Conservation (phyloP, 2,888 invertebrate species). For the Drosophila meridiana region DNA sequence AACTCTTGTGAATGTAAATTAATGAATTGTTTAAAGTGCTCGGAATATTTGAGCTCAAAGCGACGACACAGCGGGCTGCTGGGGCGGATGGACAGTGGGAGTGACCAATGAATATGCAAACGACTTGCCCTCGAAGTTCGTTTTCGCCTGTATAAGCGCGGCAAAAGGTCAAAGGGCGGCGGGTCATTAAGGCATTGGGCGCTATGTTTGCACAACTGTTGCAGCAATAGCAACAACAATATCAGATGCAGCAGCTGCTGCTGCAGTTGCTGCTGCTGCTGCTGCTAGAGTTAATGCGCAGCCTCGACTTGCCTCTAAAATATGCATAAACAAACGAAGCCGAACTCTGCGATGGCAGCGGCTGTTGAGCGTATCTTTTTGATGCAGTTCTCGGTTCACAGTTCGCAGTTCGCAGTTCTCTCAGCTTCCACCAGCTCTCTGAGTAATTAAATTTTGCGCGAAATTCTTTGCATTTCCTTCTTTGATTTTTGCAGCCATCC, state of each 20-base stretch:
- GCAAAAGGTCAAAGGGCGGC: constrained; percentile 61
- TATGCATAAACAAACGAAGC: constrained; percentile 74
- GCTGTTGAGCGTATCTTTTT: constrained; percentile 33
- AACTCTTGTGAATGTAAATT: constrained; percentile 66
- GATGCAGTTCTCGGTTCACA: constrained; percentile 32
- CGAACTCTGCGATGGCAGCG: constrained; percentile 34
- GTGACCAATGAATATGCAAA: constrained; percentile 77
- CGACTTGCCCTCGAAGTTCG: constrained; percentile 49
- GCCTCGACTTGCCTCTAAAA: constrained; percentile 46
- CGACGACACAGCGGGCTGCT: constrained; percentile 19
- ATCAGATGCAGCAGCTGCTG: constrained; percentile 34
- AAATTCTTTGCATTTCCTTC: constrained; percentile 67
- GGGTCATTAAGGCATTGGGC: constrained; percentile 63
- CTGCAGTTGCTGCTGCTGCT: constrained; percentile 6
- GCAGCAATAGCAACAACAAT: constrained; percentile 37
- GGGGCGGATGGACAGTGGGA: background rate
- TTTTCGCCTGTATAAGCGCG: constrained; percentile 40
- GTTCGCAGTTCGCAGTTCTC: constrained; percentile 6
- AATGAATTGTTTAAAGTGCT: constrained; percentile 74
- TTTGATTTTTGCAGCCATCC: constrained; percentile 55
- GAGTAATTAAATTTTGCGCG: constrained; percentile 70
- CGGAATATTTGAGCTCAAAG: constrained; percentile 70
- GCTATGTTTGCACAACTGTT: constrained; percentile 45
- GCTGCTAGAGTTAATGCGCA: constrained; percentile 48
- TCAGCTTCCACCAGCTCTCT: constrained; percentile 4